Base-by-base conservation (phyloP, 1,140 invertebrate species). In the Nephila pilipes region DNA sequence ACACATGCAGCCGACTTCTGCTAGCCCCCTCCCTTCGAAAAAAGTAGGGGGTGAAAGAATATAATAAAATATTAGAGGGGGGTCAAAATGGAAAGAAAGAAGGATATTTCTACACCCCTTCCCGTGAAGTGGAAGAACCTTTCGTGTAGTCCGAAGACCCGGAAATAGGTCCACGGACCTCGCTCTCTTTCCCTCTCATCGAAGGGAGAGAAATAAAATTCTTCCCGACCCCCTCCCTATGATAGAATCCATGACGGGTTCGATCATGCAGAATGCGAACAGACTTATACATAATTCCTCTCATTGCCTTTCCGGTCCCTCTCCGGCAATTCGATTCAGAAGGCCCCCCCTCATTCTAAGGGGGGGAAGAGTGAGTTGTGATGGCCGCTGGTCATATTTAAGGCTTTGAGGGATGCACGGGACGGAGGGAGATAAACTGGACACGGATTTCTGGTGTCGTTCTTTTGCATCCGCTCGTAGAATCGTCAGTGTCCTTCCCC, bases 231-330 rank as follows among this genome's bases (percentile, higher is more conserved):
- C 54, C 16, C 89, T 18, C n/a, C 38, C 88, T 12, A 36, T 25
- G 29, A 63, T 20, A 29, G 25, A 32, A 38, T 54, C 80, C 57
- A 54, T 91, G 90, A 90, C 80, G 90, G 60, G 80, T 46, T 69
- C 90, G 90, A 83, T 91, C 90, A 91, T 91, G 90, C 90, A 91
- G 90, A 91, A 91, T 91, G 80, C 80, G 90, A 85, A 85, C 79
- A 91, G 90, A 83, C 90, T 91, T 91, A 91, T 91, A 91, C 90
- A 91, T 91, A 91, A 91, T 91, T 91, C 90, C 58, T 83, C 90
- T 91, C 90, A 91, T 91, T 91, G 90, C 79, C 88, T 58, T 65
- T 83, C 90, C 90, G 90, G 79, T 83, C 80, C 16, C 46, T 46
- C 46, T 46, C 46, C 46, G 46, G 57, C 69, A 54, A 81, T 81